Evolutionary conservation across 2,888 invertebrate species (phyloP), one percentile per base, ranked within the genome.

Genomic region (Drosophila yooni): DNA sequence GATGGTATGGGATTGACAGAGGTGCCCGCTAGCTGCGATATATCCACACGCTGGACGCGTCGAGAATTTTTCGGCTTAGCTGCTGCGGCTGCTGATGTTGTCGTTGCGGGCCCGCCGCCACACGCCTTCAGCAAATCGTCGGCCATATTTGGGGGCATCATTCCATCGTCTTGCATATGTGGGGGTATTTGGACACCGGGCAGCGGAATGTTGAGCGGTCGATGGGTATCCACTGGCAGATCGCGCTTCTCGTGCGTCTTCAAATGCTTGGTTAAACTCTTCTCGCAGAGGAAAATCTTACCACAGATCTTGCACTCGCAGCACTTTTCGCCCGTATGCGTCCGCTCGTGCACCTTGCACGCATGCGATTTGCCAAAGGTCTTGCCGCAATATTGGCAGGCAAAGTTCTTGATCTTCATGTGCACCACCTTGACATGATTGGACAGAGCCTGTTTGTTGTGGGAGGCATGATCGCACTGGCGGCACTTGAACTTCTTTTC

Each of bases 401-500:
- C 92, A 36, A 92, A 92, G 59, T 92, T 91, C 76, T 92, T 92
- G 29, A 92, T 91, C 56, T 92, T 92, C 72, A 92, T 91, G 57
- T 92, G 92, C 5, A 92, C 92, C 36, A 92, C 92, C 53, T 92
- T 91, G 5, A 92, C 88, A 43, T 92, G 92, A 61, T 92, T 92
- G 51, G 91, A 90, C 7, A 92, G 67, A 27, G 91, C 92, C 64
- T 92, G 92, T 25, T 91, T 91, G 64, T 92, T 92, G 71, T 92
- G 92, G 5, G 92, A 92, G 34, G 92, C 91, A 72, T 92, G 91
- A 11, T 90, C 82, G 68, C 92, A 92, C n/a, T 89, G 87, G 21
- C 90, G 86, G 54, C 93, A 92, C 72, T 92, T 91, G 60, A 91
- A 93, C 58, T 91, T 92, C 73, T 92, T 92, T 43, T 92, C 92